phyloP scores from a whole-genome alignment of 2,888 invertebrate genomes.

The Nomada goodeniana region DNA sequence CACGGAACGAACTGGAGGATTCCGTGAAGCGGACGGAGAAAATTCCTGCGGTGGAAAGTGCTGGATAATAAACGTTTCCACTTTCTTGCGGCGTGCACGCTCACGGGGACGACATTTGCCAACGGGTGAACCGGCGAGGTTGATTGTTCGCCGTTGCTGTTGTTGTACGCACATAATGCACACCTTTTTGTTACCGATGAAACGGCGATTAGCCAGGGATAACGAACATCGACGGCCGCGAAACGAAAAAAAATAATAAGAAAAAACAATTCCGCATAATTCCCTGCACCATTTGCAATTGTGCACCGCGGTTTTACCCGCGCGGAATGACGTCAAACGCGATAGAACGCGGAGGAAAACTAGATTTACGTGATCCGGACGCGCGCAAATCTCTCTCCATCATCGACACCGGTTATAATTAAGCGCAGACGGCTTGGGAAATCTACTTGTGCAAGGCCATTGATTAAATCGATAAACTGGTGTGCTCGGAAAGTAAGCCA shows the following conservation, averaged over 20 bases:
- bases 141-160: neutral
- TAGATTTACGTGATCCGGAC: conserved; percentile 62
- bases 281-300: conserved; percentile 9
- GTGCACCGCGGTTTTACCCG: neutral
- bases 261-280: conserved; percentile 23
- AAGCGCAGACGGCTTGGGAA: conserved; percentile 53
- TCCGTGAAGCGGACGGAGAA: conserved; percentile 53
- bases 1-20: conserved; percentile 40
- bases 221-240: conserved; percentile 3
- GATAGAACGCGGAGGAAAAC: conserved; percentile 41
- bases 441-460: conserved; percentile 54
- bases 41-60: conserved; percentile 62
- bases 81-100: conserved; percentile 45
- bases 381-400: conserved; percentile 55
- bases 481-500: conserved; percentile 41
- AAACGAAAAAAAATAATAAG: neutral
- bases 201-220: neutral
- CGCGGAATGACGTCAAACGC: conserved; percentile 50
- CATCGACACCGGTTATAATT: conserved; percentile 49
- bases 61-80: conserved; percentile 55
- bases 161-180: neutral
- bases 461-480: conserved; percentile 53
- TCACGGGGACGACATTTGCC: conserved; percentile 5
- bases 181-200: conserved; percentile 2
- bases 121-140: neutral